A percentile compares a stretch with the other conserved stretches of the same genome.
Conservation (phyloP, 2,113 vertebrate genomes). For the Lagopus leucura region DNA sequence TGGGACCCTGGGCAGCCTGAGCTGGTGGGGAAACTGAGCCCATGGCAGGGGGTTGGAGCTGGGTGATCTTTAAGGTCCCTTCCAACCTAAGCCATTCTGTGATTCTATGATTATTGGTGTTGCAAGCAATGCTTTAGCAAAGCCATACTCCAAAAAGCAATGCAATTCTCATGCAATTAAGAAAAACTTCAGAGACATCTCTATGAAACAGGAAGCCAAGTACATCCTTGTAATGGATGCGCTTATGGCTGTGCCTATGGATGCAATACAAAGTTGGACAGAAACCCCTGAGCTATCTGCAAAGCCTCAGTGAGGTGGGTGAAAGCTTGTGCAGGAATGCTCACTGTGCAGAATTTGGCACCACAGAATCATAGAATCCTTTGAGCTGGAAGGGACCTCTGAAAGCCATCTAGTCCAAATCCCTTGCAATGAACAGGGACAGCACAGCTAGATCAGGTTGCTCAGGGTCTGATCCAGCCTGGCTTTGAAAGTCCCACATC, state of each 20-base stretch:
- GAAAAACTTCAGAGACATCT: neutral
- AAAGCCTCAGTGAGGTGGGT: neutral
- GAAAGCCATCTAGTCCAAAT: too few relatives aligned
- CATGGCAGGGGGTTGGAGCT: too few relatives aligned
- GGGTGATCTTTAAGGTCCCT: too few relatives aligned
- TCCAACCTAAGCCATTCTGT: too few relatives aligned
- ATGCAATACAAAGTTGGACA: neutral
- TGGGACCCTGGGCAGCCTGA: too few relatives aligned
- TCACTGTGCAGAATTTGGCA: accelerated
- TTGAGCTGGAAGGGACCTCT: too few relatives aligned
- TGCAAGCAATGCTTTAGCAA: neutral
- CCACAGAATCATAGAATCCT: too few relatives aligned
- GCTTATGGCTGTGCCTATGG: neutral
- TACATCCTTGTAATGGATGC: neutral
- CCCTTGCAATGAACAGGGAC: too few relatives aligned
- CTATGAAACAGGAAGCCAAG: neutral
- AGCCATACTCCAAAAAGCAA: neutral
- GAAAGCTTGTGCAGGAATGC: neutral
- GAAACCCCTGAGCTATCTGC: neutral
- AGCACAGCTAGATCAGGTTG: too few relatives aligned
- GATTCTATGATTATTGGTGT: neutral
- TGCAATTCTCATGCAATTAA: neutral
- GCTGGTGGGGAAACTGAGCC: too few relatives aligned
- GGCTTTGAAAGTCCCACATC: too few relatives aligned
- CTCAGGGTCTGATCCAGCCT: too few relatives aligned